phyloP scores from a whole-genome alignment of 2,797 vertebrate species.

The Arrhamphus sclerolepis region DNA sequence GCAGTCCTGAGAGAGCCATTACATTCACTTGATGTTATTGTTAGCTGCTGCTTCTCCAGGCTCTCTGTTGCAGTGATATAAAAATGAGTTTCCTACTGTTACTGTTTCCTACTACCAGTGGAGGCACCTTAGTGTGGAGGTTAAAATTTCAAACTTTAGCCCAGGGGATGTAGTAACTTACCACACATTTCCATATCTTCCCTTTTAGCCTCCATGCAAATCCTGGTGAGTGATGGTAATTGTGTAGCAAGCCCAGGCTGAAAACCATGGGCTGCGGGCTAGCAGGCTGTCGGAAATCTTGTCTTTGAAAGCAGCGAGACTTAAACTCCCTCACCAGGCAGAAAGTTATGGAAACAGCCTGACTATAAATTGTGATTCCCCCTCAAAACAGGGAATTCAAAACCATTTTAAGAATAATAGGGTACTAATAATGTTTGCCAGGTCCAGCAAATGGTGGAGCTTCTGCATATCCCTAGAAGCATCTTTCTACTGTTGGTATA shows the following conservation, averaged over 20 bases:
- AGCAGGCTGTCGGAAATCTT: conserved; percentile 45
- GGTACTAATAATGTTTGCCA: conserved; percentile 47
- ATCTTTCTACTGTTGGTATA: conserved; percentile 37
- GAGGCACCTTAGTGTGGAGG: conserved; percentile 36
- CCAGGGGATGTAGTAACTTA: conserved; percentile 50
- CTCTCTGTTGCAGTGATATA: conserved; percentile 18
- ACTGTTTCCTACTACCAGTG: conserved; percentile 34
- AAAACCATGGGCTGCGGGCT: conserved; percentile 44
- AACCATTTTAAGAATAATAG: conserved; percentile 45
- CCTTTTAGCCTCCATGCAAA: conserved; percentile 56
- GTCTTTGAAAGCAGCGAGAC: conserved; percentile 45
- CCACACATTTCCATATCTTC: conserved; percentile 62
- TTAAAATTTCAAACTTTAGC: conserved; percentile 45
- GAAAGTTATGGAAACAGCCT: conserved; percentile 44
- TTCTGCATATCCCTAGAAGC: conserved; percentile 27
- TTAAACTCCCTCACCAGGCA: conserved; percentile 55
- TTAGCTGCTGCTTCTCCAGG: conserved; percentile 44
- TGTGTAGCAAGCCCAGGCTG: conserved; percentile 50
- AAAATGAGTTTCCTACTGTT: conserved; percentile 39
- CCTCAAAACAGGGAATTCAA: conserved; percentile 37
- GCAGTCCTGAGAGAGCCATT: conserved; percentile 25
- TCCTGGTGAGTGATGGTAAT: conserved; percentile 51
- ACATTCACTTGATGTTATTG: conserved; percentile 37
- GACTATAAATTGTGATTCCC: conserved; percentile 41
- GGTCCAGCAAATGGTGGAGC: conserved; percentile 27